phyloP scores from a whole-genome alignment of 2,797 vertebrate species.

The Cirrhinus molitorella region DNA sequence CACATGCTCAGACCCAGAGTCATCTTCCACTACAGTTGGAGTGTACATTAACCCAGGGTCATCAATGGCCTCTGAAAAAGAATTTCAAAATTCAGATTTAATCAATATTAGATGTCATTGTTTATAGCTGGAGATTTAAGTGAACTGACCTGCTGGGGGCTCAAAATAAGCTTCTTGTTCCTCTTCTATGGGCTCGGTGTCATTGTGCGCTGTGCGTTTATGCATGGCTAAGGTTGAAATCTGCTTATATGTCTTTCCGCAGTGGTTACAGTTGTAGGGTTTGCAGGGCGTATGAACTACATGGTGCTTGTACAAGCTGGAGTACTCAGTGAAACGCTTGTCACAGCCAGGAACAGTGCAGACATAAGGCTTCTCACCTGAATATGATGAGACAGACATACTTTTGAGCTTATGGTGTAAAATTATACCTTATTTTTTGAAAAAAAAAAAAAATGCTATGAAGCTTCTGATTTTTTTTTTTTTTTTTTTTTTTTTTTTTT shows the following conservation, averaged over 20 bases:
- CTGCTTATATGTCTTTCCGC: conserved; percentile 99
- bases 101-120: neutral
- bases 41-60: conserved; percentile 91
- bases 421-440: neutral
- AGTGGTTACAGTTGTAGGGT: conserved; percentile 99
- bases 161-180: conserved; percentile 97
- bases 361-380: conserved; percentile 98
- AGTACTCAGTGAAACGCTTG: conserved; percentile 99
- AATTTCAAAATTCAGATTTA: neutral
- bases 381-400: neutral
- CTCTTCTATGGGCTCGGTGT: conserved; percentile 97
- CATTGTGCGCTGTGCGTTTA: conserved; percentile 96
- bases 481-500: neutral
- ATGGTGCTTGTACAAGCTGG: conserved; percentile 98
- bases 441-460: neutral
- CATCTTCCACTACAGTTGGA: conserved; percentile 88
- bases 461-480: neutral
- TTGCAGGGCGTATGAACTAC: conserved; percentile 99
- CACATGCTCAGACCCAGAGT: conserved; percentile 90
- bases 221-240: conserved; percentile 99
- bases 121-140: neutral
- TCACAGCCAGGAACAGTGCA: conserved; percentile 98
- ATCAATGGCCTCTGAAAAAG: conserved; percentile 87
- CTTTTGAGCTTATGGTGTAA: neutral
- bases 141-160: conserved; percentile 87